Evolutionary conservation across 2,113 vertebrate species (phyloP).

Genomic region (Corythoichthys haematopterus): DNA sequence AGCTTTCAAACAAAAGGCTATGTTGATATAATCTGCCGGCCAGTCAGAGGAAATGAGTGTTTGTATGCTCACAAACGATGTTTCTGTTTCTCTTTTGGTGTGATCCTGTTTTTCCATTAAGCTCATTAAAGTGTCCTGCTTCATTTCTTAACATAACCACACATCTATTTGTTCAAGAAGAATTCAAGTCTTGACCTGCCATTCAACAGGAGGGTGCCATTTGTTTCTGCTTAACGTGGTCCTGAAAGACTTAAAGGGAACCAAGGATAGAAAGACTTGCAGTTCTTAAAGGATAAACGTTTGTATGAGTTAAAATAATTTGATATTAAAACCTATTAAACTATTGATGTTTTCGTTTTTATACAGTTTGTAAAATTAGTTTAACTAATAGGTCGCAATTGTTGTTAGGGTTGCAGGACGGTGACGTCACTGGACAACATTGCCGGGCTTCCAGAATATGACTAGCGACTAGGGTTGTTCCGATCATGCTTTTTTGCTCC

Average conservation of each 20-base stretch:
- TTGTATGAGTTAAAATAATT: too few species aligned
- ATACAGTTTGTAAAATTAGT: neutral
- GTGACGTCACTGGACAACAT: too few species aligned
- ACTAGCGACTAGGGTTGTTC: too few species aligned
- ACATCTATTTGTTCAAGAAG: slow-evolving; percentile 27
- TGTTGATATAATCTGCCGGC: slow-evolving; percentile 67
- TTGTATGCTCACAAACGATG: slow-evolving; percentile 57
- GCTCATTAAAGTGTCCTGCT: slow-evolving; percentile 39
- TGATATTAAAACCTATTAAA: too few species aligned
- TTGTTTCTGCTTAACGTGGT: neutral
- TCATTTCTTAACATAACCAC: slow-evolving; percentile 38
- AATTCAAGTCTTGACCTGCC: neutral
- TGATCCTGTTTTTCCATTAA: slow-evolving; percentile 42
- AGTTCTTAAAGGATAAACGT: too few species aligned
- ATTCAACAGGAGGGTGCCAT: slow-evolving; percentile 5
- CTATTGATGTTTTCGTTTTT: too few species aligned
- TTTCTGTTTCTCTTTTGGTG: slow-evolving; percentile 56
- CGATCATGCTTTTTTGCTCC: too few species aligned
- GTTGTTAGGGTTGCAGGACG: too few species aligned
- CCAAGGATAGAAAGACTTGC: too few species aligned
- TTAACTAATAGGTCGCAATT: neutral
- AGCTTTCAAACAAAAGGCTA: slow-evolving; percentile 66
- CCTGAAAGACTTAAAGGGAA: neutral
- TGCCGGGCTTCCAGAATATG: too few species aligned
- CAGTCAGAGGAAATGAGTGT: slow-evolving; percentile 57